Evolutionary conservation across 2,888 invertebrate genomes (phyloP), one percentile per base, ranked within the genome.

Genomic region (Chrysolina americana): DNA sequence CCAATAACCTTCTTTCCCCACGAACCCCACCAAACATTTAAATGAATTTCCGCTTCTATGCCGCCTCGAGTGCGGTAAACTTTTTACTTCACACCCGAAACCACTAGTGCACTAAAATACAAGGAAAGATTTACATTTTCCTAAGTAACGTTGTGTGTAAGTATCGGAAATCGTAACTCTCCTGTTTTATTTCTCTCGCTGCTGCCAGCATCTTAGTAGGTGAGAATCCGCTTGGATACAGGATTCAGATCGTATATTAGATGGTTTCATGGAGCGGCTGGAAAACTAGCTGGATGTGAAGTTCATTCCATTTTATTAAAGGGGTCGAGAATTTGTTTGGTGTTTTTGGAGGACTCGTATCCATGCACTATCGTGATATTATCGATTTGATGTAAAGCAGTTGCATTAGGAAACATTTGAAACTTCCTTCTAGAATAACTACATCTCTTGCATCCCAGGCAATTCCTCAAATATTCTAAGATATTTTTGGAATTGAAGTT

Each of bases 81-180:
- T 74, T 68, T 62, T 66, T 66, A 70, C 73, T 73, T 70, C 65
- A 65, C 70, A 63, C 63, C 47, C 62, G 62, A 74, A 62, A 74
- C 74, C 74, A 53, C 74, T 66, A 74, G 74, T 66, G 70, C 66
- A 70, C 50, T 70, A 70, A 74, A 74, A 70, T 74, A 74, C 70
- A 74, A 65, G 70, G 70, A 74, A 66, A 70, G 70, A 74, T 74
- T 74, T 74, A 74, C 74, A 74, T 74, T 74, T 74, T 74, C 74
- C 74, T 70, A 74, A 74, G 74, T 74, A 74, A 74, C 74, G 70
- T 74, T 70, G 74, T 70, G 70, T 74, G 74, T 74, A 70, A 70
- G 74, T 74, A 74, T 74, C 70, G 74, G 70, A 74, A 74, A 70
- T 70, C 62, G 74, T 74, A 74, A 70, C 64, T 74, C 59, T 74